phyloP scores from a whole-genome alignment of 1,140 invertebrate species.

The Patella vulgata region DNA sequence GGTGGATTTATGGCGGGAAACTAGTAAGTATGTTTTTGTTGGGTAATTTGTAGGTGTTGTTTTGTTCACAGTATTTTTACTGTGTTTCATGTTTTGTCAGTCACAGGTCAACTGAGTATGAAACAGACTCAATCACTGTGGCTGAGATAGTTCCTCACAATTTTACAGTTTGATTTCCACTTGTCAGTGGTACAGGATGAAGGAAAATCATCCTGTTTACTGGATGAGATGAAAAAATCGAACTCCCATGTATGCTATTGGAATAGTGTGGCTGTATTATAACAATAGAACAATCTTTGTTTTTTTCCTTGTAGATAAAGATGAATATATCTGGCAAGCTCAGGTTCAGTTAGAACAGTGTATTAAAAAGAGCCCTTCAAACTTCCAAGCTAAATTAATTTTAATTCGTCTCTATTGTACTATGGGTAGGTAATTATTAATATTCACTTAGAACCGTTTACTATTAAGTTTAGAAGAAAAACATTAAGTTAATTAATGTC shows the following conservation, averaged over 20 bases:
- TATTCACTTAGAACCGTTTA: too few species aligned
- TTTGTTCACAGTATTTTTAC: too few species aligned
- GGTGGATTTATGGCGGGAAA: constrained; percentile 75
- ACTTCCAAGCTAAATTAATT: constrained; percentile 81
- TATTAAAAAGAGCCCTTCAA: constrained; percentile 77
- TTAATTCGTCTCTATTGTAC: constrained; percentile 78
- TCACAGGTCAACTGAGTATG: too few species aligned
- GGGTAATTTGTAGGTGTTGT: too few species aligned
- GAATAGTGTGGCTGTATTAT: too few species aligned
- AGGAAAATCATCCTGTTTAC: not conserved
- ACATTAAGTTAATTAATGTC: too few species aligned
- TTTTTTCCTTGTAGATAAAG: constrained; percentile 68
- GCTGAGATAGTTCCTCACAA: too few species aligned
- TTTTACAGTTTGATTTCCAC: not conserved
- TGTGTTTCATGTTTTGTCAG: too few species aligned
- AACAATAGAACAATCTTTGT: too few species aligned
- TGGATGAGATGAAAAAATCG: not conserved
- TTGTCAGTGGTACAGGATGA: not conserved
- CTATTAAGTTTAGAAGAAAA: too few species aligned
- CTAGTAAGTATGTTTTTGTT: constrained; percentile 58
- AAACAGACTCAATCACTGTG: not conserved
- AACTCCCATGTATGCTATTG: not conserved
- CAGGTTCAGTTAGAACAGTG: constrained; percentile 77
- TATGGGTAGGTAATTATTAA: constrained; percentile 71
- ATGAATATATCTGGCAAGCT: constrained; percentile 73